phyloP scores from a whole-genome alignment of 2,113 vertebrate genomes.

The Tetraodon nigroviridis region DNA sequence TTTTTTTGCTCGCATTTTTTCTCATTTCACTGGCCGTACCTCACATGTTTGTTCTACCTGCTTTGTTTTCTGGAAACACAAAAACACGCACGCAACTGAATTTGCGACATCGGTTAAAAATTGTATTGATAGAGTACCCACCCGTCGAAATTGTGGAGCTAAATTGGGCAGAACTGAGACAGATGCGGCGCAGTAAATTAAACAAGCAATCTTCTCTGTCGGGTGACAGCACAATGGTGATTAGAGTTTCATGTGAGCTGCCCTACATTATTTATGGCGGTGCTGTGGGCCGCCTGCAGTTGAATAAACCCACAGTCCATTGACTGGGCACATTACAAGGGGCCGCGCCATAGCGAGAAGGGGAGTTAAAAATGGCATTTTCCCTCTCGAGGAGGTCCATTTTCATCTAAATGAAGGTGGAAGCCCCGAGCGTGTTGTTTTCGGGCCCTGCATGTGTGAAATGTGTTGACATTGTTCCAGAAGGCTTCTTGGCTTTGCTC shows the following conservation, averaged over 20 bases:
- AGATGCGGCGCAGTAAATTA: conserved; percentile 76
- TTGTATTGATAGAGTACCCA: conserved; percentile 65
- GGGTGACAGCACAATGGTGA: conserved; percentile 74
- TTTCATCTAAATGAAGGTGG: conserved; percentile 71
- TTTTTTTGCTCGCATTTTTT: conserved; percentile 39
- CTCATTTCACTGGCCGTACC: conserved; percentile 50
- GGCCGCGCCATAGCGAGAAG: conserved; percentile 42
- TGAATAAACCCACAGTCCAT: conserved; percentile 76
- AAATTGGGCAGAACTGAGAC: conserved; percentile 78
- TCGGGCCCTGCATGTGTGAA: conserved; percentile 51
- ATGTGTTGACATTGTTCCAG: conserved; percentile 62
- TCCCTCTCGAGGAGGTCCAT: conserved; percentile 70
- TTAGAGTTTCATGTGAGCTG: conserved; percentile 71
- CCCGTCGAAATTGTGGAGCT: conserved; percentile 59
- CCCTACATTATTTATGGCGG: conserved; percentile 73
- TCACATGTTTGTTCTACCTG: conserved; percentile 36
- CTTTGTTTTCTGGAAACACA: neutral
- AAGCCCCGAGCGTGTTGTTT: conserved; percentile 66
- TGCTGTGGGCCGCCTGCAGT: conserved; percentile 67
- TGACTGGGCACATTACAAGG: conserved; percentile 71
- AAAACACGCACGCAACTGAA: conserved; percentile 36
- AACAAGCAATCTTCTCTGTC: conserved; percentile 73
- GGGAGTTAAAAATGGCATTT: conserved; percentile 72
- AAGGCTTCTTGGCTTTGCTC: conserved; percentile 35
- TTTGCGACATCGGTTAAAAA: conserved; percentile 54